These are phyloP conservation scores for Eristalinus sepulchralis DNA, from an alignment of 2,888 invertebrate genomes.

Conservation along the genomic window DNA sequence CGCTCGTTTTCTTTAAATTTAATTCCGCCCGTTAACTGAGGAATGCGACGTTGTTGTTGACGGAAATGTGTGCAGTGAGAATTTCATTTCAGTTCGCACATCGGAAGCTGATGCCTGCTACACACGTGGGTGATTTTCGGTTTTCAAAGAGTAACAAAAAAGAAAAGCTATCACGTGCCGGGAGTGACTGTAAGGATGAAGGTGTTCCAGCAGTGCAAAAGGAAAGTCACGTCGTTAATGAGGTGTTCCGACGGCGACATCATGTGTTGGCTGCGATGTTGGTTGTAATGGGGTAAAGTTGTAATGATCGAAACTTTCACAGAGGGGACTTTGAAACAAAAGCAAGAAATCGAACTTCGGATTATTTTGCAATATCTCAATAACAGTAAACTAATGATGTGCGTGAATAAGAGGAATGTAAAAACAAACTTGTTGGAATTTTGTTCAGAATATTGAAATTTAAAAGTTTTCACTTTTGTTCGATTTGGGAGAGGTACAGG, in stretches of 20 bases:
- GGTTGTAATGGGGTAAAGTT: background rate
- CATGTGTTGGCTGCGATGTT: background rate
- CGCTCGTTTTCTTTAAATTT: background rate
- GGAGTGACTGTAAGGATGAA: background rate
- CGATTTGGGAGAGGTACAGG: too few relatives aligned
- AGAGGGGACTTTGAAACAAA: background rate
- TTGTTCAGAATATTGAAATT: background rate
- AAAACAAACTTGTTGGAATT: background rate
- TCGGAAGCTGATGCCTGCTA: background rate
- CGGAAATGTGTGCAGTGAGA: background rate
- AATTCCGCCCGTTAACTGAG: background rate
- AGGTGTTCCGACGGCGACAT: background rate
- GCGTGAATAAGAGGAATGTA: background rate
- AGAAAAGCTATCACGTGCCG: background rate
- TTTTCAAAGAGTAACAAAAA: background rate
- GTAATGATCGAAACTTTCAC: background rate
- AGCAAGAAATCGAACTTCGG: background rate
- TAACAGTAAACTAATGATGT: background rate
- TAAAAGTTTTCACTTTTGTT: too few relatives aligned
- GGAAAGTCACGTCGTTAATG: background rate
- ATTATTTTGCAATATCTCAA: background rate
- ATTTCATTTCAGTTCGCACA: background rate
- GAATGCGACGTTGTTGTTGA: background rate
- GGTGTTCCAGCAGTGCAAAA: background rate
- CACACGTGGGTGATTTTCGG: background rate